Evolutionary conservation across 2,888 invertebrate genomes (phyloP).

Genomic region (Drosophila helvetica): DNA sequence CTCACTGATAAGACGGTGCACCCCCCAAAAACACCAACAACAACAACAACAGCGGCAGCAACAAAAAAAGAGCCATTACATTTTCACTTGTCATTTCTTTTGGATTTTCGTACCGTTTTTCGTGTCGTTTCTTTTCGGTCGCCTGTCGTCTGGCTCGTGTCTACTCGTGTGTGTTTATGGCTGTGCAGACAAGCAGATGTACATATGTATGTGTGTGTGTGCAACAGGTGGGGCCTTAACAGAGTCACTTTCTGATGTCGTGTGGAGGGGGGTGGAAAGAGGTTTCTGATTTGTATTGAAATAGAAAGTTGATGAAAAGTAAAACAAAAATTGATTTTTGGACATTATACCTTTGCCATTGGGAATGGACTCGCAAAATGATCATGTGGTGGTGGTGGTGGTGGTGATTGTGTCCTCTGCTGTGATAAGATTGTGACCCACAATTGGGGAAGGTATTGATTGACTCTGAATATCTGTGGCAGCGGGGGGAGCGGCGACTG

Average conservation of each 20-base stretch:
- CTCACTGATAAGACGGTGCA: conserved; percentile 33
- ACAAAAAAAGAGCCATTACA: conserved; percentile 51
- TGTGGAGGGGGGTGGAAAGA: conserved; percentile 6
- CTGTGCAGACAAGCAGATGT: background rate
- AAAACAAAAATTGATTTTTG: background rate
- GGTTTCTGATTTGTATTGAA: conserved; percentile 34
- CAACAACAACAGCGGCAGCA: conserved; percentile 21
- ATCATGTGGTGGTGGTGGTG: background rate
- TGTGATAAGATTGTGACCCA: too few relatives aligned
- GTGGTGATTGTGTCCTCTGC: too few relatives aligned
- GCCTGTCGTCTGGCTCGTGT: conserved; percentile 30
- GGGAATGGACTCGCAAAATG: background rate
- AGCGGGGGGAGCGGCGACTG: background rate
- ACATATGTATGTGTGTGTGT: conserved; percentile 11
- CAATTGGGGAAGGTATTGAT: too few relatives aligned
- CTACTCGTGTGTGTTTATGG: conserved; percentile 17
- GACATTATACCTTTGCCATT: background rate
- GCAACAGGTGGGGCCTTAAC: conserved; percentile 60
- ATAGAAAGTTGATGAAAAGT: conserved; percentile 63
- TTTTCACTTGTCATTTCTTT: conserved; percentile 27
- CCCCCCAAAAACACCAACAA: conserved; percentile 13
- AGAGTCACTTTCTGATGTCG: conserved; percentile 9
- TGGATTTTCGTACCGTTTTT: conserved; percentile 28
- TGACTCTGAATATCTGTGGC: too few relatives aligned
- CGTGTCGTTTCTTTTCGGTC: conserved; percentile 1